phyloP scores from a whole-genome alignment of 2,797 vertebrate species.

The Vireo griseus region DNA sequence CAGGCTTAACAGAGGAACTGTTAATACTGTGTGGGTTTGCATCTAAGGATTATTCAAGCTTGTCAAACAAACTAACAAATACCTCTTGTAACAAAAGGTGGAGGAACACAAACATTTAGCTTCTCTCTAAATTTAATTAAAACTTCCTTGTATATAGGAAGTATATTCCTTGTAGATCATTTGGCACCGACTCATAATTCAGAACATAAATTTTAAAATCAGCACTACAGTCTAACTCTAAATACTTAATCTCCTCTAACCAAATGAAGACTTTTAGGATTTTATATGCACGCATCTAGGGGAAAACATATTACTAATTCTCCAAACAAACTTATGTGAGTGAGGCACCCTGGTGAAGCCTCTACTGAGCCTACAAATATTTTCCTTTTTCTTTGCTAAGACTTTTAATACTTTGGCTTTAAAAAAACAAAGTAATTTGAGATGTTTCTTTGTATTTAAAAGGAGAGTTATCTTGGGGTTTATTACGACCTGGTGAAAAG shows the following conservation, averaged over 20 bases:
- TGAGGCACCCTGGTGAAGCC: not conserved
- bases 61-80: not conserved
- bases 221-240: not conserved
- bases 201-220: not conserved
- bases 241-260: not conserved
- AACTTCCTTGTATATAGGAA: not conserved
- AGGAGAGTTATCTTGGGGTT: not conserved
- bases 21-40: not conserved
- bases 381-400: not conserved
- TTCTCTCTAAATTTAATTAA: not conserved
- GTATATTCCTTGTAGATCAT: not conserved
- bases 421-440: not conserved
- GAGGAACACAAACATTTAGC: not conserved
- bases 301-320: not conserved
- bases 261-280: not conserved
- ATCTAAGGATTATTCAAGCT: not conserved
- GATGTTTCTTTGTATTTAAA: not conserved
- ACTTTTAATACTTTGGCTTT: not conserved
- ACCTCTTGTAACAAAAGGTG: not conserved
- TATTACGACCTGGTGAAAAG: not conserved
- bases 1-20: not conserved
- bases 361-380: not conserved
- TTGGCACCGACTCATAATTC: not conserved
- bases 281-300: not conserved
- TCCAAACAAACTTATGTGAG: not conserved